Evolutionary conservation across 2,113 vertebrate genomes (phyloP).

Genomic region (human (Homo sapiens)): GRCh38 chr5:62391501-62392000

Average conservation of each 20-base stretch:
- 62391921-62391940: background rate
- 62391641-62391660: background rate
- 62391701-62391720: background rate
- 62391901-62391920: conserved; percentile 1
- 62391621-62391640: background rate
- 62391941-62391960: background rate
- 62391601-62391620: background rate
- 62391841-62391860: background rate
- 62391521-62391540: conserved; percentile 6
- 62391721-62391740: background rate
- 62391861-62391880: background rate
- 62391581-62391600: background rate
- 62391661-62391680: background rate
- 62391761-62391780: conserved; percentile 19
- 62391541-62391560: background rate
- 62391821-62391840: background rate
- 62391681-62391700: background rate
- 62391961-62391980: background rate
- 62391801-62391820: conserved; percentile 16
- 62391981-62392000: background rate
- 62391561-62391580: background rate
- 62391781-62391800: conserved; percentile 20
- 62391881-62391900: background rate
- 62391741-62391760: background rate
- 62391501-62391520: background rate